Evolutionary conservation across 2,888 invertebrate genomes (phyloP), one percentile per base, ranked within the genome.

Genomic region (Andrena camellia): DNA sequence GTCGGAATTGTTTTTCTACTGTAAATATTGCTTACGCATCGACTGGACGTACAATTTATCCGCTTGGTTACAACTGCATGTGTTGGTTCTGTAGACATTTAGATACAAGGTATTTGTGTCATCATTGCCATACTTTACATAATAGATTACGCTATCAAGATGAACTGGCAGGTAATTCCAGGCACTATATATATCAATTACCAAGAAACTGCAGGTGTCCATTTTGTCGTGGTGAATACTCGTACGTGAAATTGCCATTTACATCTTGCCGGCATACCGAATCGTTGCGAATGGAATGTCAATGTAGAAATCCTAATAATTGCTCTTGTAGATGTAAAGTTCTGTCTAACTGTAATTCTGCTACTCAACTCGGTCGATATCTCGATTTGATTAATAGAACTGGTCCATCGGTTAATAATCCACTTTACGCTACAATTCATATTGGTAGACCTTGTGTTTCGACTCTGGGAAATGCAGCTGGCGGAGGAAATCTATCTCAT

Each of bases 1-100:
- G 93, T 13, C 87, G 93, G 10, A 93, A 93, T 72, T 93, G 93
- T 75, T 93, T 93, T 62, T 93, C 93, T 5, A 92, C 92, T n/a
- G 93, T 93, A 60, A 93, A 93, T 54, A 92, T 93, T 52, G 90
- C 92, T n/a, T 90, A 90, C 8, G 91, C 92, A 0, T 90, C 91
- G 17, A 91, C 88, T 54, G 87, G 91, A 70, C 90, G 92, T 17
- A 89, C 92, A 29, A 76, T 91, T 69, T 90, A 93, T 68, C 91
- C 91, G 7, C 87, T 90, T 23, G 89, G 91, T 6, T 88, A 91
- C 74, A 91, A 90, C 73, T 93, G 93, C 31, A 88, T 89, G 67
- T 93, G 93, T 62, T 91, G 90, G 33, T 91, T 91, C 17, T 93
- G 93, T 73, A 86, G 91, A 50, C 91, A 92, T 20, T 80, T 89